These are phyloP conservation scores for Turnix velox DNA, from an alignment of 2,113 vertebrate genomes.

Conservation along the genomic window DNA sequence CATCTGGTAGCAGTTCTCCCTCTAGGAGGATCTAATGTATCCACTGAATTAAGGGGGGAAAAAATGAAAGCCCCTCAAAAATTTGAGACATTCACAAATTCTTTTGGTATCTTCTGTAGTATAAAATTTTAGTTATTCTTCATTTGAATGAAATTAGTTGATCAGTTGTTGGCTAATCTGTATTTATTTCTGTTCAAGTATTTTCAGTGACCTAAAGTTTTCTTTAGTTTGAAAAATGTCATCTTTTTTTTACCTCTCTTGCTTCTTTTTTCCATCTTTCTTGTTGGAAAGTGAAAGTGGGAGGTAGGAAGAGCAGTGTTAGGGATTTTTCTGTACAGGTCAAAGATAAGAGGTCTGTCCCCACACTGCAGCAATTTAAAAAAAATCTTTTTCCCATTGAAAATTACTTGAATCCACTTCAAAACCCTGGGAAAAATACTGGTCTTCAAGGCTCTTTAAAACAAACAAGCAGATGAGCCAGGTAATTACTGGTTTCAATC, in stretches of 20 bases:
- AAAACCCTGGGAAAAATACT: neutral
- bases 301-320: constrained; percentile 37
- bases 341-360: neutral
- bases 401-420: neutral
- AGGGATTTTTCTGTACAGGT: neutral
- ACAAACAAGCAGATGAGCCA: neutral
- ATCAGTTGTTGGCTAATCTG: constrained; percentile 51
- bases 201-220: constrained; percentile 22
- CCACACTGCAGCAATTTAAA: neutral
- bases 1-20: neutral
- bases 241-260: neutral
- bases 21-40: neutral
- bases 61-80: neutral
- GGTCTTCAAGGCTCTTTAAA: neutral
- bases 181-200: constrained; percentile 45
- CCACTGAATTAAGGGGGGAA: neutral
- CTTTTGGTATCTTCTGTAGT: neutral
- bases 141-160: constrained; percentile 54
- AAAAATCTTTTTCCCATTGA: neutral
- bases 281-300: constrained; percentile 43
- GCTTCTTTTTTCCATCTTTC: constrained; percentile 35
- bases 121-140: constrained; percentile 26
- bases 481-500: neutral
- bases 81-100: neutral
- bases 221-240: neutral